A percentile compares a stretch with the other conserved stretches of the same genome.
These are phyloP conservation scores for Alauda arvensis DNA, from an alignment of 2,797 vertebrate genomes.

Conservation along the genomic window DNA sequence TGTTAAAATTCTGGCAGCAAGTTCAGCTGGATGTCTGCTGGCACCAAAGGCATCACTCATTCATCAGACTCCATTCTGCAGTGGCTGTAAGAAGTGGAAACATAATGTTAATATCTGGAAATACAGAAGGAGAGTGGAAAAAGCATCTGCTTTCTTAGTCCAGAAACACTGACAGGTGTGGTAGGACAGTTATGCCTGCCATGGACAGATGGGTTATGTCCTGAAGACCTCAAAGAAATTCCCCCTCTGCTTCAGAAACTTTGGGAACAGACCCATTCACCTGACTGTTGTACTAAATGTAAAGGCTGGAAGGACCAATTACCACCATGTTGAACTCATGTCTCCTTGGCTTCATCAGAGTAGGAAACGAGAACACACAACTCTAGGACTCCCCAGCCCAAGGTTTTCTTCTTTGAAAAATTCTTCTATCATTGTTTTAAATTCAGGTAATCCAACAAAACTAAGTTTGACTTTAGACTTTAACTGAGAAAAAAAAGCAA, in stretches of 20 bases:
- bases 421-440: background rate
- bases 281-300: background rate
- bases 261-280: background rate
- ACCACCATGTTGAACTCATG: background rate
- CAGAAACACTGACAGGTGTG: background rate
- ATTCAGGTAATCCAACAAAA: background rate
- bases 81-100: constrained; percentile 5
- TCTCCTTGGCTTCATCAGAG: background rate
- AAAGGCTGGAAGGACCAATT: background rate
- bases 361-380: background rate
- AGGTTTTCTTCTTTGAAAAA: background rate
- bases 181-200: background rate
- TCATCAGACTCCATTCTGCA: constrained; percentile 22
- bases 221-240: background rate
- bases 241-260: background rate
- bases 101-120: background rate
- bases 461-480: background rate
- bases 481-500: background rate
- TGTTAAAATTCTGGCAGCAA: background rate
- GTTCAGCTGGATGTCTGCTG: background rate
- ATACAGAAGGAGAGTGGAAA: background rate
- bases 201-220: background rate
- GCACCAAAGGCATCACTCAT: background rate
- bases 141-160: background rate
- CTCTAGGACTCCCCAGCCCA: background rate